phyloP scores from a whole-genome alignment of 2,113 vertebrate species.

The Gnathonemus longibarbis region DNA sequence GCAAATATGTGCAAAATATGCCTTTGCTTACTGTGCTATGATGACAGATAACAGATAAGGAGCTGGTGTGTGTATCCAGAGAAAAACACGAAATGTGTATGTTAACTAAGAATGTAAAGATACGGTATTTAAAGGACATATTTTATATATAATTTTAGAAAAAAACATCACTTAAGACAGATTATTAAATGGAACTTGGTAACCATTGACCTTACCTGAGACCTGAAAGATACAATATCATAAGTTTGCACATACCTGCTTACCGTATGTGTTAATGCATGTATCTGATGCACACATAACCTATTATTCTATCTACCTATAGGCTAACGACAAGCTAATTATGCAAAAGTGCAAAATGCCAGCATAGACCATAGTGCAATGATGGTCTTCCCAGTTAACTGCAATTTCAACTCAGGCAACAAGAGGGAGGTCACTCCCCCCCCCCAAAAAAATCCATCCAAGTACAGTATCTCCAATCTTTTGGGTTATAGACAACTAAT shows the following conservation, averaged over 20 bases:
- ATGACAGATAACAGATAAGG: background rate
- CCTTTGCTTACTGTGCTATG: background rate
- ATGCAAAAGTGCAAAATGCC: background rate
- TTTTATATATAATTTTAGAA: background rate
- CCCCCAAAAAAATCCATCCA: background rate
- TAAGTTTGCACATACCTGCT: too few relatives aligned
- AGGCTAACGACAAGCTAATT: background rate
- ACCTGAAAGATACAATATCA: too few relatives aligned
- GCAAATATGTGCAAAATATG: background rate
- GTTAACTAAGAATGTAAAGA: background rate
- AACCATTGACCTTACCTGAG: background rate
- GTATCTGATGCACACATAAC: background rate
- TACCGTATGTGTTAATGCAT: too few relatives aligned
- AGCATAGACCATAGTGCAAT: background rate
- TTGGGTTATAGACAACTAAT: background rate
- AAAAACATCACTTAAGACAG: background rate
- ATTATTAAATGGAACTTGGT: background rate
- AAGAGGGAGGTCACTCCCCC: too few relatives aligned
- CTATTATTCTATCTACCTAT: background rate
- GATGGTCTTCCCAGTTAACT: background rate
- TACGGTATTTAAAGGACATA: background rate
- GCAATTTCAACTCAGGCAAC: background rate
- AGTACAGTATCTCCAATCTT: background rate
- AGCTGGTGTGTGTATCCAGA: background rate
- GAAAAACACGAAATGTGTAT: background rate